Percentiles rank a stretch among this genome's conserved stretches.
Conservation (phyloP, 2,888 invertebrate species). For the Eutolmus rufibarbis region DNA sequence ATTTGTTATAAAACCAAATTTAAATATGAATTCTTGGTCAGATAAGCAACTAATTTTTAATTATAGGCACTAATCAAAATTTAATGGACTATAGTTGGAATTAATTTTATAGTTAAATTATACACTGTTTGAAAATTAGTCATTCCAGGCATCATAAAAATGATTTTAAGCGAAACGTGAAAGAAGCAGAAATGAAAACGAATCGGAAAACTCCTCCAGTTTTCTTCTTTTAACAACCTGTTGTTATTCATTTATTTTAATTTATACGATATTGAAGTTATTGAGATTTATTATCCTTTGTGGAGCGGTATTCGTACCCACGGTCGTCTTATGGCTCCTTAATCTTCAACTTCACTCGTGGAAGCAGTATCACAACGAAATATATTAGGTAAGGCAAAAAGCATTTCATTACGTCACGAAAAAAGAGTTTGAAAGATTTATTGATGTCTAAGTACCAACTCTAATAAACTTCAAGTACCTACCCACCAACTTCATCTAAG, state of each 20-base stretch:
- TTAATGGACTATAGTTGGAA: neutral
- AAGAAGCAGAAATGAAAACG: neutral
- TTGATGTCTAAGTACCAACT: neutral
- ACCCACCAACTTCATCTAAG: neutral
- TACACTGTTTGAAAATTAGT: neutral
- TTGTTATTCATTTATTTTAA: constrained; percentile 20
- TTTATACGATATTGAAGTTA: constrained; percentile 9
- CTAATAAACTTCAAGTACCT: neutral
- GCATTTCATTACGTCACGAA: neutral
- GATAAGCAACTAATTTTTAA: no score
- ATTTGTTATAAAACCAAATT: no score
- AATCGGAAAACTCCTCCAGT: neutral
- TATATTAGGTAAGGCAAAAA: neutral
- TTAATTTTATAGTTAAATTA: neutral
- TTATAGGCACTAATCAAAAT: no score
- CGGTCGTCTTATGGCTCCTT: neutral
- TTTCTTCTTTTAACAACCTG: neutral
- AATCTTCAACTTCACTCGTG: neutral
- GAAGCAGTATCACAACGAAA: neutral
- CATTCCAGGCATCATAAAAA: neutral
- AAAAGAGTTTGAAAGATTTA: neutral
- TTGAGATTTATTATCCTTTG: constrained; percentile 9
- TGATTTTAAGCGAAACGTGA: neutral
- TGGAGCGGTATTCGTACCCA: neutral
- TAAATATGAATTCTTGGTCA: no score